These are phyloP conservation scores for Lophotis ruficrista DNA, from an alignment of 2,113 vertebrate genomes.

Conservation along the genomic window DNA sequence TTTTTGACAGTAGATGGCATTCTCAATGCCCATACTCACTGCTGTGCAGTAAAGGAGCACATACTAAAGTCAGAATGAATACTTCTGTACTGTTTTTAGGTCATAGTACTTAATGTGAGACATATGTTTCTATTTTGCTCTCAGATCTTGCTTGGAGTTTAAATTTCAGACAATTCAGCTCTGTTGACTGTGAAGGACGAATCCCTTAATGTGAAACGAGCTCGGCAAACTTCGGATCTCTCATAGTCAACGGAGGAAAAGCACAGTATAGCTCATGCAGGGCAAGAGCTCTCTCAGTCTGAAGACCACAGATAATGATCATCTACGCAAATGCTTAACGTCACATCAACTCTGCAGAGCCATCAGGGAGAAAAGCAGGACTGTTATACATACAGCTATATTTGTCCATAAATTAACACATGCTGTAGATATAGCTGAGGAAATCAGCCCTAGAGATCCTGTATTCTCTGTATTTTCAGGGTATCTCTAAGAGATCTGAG, in stretches of 20 bases:
- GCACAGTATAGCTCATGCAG: neutral
- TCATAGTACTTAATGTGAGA: neutral
- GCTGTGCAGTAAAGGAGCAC: neutral
- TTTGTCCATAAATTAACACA: neutral
- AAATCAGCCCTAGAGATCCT: neutral
- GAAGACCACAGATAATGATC: neutral
- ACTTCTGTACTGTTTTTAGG: neutral
- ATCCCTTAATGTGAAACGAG: neutral
- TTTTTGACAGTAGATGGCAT: conserved; percentile 68
- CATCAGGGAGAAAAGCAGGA: neutral
- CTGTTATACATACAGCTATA: neutral
- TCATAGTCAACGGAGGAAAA: neutral
- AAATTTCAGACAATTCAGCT: neutral
- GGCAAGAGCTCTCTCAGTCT: neutral
- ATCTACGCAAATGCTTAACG: neutral
- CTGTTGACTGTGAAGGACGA: neutral
- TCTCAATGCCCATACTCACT: neutral
- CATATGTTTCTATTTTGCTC: neutral
- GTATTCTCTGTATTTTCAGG: neutral
- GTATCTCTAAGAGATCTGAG: neutral
- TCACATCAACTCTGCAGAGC: neutral
- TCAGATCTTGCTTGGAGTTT: neutral
- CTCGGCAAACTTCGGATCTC: neutral
- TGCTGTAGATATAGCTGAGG: neutral
- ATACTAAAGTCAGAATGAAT: neutral